Percentiles rank a stretch among this genome's conserved stretches.
Conservation (phyloP, 2,113 vertebrate species). For the Pteropus alecto region DNA sequence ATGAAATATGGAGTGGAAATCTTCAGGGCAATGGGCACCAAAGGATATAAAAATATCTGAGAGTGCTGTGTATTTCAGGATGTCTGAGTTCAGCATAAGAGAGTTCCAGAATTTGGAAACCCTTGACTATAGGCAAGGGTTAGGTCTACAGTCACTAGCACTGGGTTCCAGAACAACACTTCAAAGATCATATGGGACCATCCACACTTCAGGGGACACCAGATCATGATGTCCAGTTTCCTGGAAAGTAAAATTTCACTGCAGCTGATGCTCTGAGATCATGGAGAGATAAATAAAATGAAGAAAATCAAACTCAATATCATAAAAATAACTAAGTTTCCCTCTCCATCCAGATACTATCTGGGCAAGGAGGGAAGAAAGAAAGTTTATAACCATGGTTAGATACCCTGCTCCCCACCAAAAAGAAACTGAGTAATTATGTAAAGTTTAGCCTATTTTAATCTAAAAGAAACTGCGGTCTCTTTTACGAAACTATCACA, state of each 20-base stretch:
- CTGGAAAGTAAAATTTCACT: not conserved
- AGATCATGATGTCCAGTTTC: not conserved
- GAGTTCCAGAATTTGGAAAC: not conserved
- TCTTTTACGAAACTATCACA: not conserved
- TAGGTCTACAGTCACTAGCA: not conserved
- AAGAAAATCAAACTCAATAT: not conserved
- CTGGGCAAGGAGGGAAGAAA: not conserved
- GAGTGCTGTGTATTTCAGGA: not conserved
- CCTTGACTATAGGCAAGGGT: not conserved
- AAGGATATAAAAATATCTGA: not conserved
- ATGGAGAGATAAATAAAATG: not conserved
- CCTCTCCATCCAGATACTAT: not conserved
- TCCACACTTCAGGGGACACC: not conserved
- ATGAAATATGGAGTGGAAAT: not conserved
- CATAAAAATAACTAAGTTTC: not conserved
- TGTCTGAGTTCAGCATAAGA: not conserved
- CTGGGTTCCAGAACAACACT: not conserved
- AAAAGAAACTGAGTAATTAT: not conserved
- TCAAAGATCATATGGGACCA: not conserved
- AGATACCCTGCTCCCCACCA: rapidly evolving
- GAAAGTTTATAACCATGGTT: not conserved
- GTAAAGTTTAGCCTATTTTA: not conserved
- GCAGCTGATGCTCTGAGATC: not conserved
- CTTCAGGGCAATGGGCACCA: not conserved
- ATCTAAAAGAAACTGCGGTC: not conserved